phyloP scores from a whole-genome alignment of 1,140 invertebrate species.

The Oncopodura yosiiana region DNA sequence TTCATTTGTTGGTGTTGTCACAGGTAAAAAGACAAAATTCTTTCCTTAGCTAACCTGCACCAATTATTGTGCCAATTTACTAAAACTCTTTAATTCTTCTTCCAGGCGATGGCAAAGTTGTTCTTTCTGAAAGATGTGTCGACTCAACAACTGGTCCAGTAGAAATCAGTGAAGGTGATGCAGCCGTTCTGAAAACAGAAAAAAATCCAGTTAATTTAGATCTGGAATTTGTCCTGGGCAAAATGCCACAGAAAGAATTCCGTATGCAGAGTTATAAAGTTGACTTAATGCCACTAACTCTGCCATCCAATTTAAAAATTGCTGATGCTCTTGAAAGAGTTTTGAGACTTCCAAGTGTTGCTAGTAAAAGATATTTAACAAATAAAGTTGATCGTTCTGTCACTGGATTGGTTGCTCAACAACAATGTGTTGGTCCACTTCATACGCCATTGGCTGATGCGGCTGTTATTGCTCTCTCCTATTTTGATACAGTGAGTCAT shows the following conservation, averaged over 20 bases:
- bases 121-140: constrained; percentile 55
- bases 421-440: constrained; percentile 92
- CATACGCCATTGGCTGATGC: constrained; percentile 92
- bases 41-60: neutral
- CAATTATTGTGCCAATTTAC: neutral
- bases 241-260: constrained; percentile 66
- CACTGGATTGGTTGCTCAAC: constrained; percentile 88
- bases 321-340: constrained; percentile 65
- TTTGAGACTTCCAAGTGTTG: constrained; percentile 77
- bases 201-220: constrained; percentile 73
- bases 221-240: constrained; percentile 78
- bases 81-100: neutral
- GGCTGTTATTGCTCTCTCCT: constrained; percentile 76
- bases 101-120: constrained; percentile 40
- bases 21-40: constrained; percentile 66
- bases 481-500: constrained; percentile 41
- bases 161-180: constrained; percentile 34
- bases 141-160: constrained; percentile 40
- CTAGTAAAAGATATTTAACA: constrained; percentile 89
- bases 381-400: constrained; percentile 93
- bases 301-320: constrained; percentile 50
- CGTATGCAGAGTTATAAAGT: constrained; percentile 25
- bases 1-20: constrained; percentile 84
- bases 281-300: constrained; percentile 39
- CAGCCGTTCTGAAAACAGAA: constrained; percentile 32